Conservation (phyloP, 1,140 invertebrate species). For the Halictus rubicundus region DNA sequence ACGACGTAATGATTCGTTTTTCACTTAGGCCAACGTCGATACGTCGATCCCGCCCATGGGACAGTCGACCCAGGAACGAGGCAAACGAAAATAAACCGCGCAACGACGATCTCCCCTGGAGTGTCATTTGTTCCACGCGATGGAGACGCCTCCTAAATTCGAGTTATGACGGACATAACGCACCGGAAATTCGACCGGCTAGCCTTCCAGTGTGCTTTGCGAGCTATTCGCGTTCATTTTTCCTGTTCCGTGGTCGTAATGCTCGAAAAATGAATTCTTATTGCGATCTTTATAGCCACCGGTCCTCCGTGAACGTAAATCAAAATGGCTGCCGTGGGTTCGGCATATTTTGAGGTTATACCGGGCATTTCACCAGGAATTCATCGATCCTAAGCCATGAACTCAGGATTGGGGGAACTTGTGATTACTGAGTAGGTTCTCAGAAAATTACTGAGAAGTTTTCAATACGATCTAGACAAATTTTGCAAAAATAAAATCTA, state of each 20-base stretch:
- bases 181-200: constrained; percentile 47
- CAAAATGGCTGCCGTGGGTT: no score
- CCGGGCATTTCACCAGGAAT: no score
- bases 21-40: constrained; percentile 3
- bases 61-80: constrained; percentile 2
- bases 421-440: no score
- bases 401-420: no score
- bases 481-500: no score
- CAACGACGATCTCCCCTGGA: constrained; percentile 18
- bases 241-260: background rate
- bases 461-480: no score
- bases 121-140: constrained; percentile 57
- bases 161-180: constrained; percentile 53
- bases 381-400: no score
- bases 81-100: constrained; percentile 45
- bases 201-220: constrained; percentile 14
- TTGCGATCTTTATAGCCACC: no score
- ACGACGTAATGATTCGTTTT: background rate
- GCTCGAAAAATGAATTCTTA: no score
- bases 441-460: no score
- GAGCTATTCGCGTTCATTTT: constrained; percentile 1
- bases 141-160: constrained; percentile 49
- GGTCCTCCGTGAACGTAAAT: no score
- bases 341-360: no score
- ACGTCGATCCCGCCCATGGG: constrained; percentile 28